Evolutionary conservation across 2,888 invertebrate species (phyloP).

Genomic region (Leucophora obtusa): DNA sequence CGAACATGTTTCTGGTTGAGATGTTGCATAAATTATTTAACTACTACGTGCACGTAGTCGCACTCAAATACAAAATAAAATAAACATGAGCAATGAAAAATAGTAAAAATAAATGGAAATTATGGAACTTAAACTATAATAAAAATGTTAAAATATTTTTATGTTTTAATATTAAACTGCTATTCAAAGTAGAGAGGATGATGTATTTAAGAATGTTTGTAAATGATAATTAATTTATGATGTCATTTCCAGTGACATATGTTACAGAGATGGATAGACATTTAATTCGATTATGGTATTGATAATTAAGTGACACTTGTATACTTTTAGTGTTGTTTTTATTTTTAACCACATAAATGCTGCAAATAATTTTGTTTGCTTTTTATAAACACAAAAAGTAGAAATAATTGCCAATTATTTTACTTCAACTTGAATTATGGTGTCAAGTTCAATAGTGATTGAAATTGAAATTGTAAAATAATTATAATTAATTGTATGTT

Average conservation of each 20-base stretch:
- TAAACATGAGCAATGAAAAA: conserved; percentile 47
- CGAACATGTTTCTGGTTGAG: conserved; percentile 39
- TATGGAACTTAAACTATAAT: conserved; percentile 32
- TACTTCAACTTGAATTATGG: conserved; percentile 46
- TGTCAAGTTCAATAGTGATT: conserved; percentile 61
- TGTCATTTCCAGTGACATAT: conserved; percentile 41
- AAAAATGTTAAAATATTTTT: conserved; percentile 21
- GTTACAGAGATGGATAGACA: background rate
- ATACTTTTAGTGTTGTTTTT: conserved; percentile 14
- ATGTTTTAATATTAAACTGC: background rate
- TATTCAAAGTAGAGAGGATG: conserved; percentile 14
- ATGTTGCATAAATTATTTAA: conserved; percentile 52
- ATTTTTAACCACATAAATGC: background rate
- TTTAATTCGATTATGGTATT: conserved; percentile 1
- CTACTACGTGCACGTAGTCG: background rate
- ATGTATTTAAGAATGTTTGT: conserved; percentile 30
- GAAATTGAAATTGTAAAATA: conserved; percentile 33
- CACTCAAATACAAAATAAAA: conserved; percentile 26
- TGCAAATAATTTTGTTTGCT: no score
- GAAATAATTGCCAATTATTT: conserved; percentile 59
- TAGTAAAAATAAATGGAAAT: conserved; percentile 18
- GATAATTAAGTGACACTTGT: conserved; percentile 48
- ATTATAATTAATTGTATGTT: conserved; percentile 34
- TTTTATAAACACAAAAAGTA: background rate
- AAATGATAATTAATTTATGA: conserved; percentile 52